These are phyloP conservation scores for Malthinus flaveolus DNA, from an alignment of 2,888 invertebrate genomes.

Conservation along the genomic window DNA sequence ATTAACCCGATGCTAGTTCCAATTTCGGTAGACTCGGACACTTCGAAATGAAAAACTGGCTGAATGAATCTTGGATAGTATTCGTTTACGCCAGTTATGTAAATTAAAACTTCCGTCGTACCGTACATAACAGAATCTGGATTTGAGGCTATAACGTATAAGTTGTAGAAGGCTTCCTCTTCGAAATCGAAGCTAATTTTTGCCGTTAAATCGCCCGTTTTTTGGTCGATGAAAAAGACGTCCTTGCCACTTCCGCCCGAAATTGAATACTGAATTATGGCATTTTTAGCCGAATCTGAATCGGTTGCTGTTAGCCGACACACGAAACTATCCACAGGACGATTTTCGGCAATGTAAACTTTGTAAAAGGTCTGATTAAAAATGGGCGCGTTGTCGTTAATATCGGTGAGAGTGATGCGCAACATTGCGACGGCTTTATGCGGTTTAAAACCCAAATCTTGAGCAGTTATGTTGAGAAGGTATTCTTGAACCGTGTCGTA, in stretches of 20 bases:
- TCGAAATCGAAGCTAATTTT: constrained; percentile 85
- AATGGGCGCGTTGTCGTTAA: constrained; percentile 89
- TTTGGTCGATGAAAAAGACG: constrained; percentile 75
- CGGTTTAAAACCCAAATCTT: constrained; percentile 82
- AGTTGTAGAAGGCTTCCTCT: constrained; percentile 71
- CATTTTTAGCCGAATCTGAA: constrained; percentile 85
- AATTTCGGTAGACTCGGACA: constrained; percentile 87
- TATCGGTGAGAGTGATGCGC: constrained; percentile 85
- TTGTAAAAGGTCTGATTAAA: constrained; percentile 80
- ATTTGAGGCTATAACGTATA: constrained; percentile 83
- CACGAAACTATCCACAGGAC: constrained; percentile 73
- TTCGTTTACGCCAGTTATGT: constrained; percentile 85
- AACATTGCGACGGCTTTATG: constrained; percentile 77
- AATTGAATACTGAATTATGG: constrained; percentile 81
- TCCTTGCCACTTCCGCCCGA: constrained; percentile 75
- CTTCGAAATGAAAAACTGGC: constrained; percentile 89
- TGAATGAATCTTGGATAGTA: constrained; percentile 87
- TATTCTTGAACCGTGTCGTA: constrained; percentile 86
- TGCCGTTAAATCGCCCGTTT: constrained; percentile 76
- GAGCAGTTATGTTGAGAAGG: constrained; percentile 83
- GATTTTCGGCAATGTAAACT: constrained; percentile 82
- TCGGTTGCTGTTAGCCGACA: constrained; percentile 78
- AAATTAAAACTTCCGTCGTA: constrained; percentile 70
- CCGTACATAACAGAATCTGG: constrained; percentile 83
- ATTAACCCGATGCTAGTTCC: constrained; percentile 84